A percentile compares a stretch with the other conserved stretches of the same genome.
These are phyloP conservation scores for Ophion ellenae DNA, from an alignment of 2,888 invertebrate species.

Conservation along the genomic window DNA sequence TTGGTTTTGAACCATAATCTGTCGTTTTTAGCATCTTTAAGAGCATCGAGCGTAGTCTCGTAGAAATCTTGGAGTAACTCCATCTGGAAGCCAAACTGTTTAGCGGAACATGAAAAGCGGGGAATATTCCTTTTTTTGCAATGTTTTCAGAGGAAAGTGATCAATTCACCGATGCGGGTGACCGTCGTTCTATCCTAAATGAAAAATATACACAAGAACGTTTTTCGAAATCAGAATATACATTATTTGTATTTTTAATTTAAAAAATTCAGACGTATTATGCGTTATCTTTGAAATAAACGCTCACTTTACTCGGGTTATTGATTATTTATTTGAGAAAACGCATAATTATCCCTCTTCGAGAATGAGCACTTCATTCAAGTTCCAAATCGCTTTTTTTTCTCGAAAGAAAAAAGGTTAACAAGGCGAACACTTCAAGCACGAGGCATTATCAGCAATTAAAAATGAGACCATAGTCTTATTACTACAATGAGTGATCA, in stretches of 20 bases:
- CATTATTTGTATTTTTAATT: background rate
- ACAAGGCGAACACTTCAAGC: too few relatives aligned
- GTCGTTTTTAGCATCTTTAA: conserved; percentile 99
- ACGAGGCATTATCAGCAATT: too few relatives aligned
- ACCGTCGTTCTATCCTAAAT: background rate
- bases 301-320: background rate
- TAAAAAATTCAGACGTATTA: background rate
- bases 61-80: conserved; percentile 99
- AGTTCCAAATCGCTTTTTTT: background rate
- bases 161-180: background rate
- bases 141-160: background rate
- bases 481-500: background rate
- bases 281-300: background rate
- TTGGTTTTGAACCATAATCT: conserved; percentile 99
- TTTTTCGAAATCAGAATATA: background rate
- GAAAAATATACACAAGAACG: background rate
- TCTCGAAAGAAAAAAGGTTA: too few relatives aligned
- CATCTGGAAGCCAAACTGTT: conserved; percentile 88
- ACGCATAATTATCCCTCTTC: background rate
- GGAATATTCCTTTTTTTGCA: conserved; percentile 37
- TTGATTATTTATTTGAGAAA: background rate
- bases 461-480: background rate
- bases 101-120: conserved; percentile 61
- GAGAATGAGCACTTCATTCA: background rate
- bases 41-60: conserved; percentile 96